Percentiles rank a stretch among this genome's conserved stretches.
These are phyloP conservation scores for Caenorhabditis brenneri DNA, from an alignment of 1,140 invertebrate species.

Conservation along the genomic window DNA sequence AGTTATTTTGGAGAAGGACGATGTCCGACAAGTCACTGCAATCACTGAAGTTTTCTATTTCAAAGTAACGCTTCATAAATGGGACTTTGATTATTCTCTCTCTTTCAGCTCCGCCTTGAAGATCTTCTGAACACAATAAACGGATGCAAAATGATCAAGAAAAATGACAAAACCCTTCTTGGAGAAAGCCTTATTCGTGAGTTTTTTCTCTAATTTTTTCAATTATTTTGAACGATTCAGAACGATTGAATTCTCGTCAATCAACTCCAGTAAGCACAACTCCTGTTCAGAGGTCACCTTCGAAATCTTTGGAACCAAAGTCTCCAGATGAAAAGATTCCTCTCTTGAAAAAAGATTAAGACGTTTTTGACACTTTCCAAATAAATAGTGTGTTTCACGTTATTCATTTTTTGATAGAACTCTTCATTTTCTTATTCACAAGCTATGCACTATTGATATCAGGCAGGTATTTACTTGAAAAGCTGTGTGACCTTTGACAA, in stretches of 20 bases:
- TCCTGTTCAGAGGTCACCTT: neutral
- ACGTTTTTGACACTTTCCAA: too few species aligned
- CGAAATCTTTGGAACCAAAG: neutral
- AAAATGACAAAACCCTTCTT: neutral
- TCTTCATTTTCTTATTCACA: too few species aligned
- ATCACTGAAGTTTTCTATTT: neutral
- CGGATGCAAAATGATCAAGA: neutral
- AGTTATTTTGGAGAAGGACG: neutral
- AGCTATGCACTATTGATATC: too few species aligned
- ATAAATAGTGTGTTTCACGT: too few species aligned
- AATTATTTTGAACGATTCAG: neutral
- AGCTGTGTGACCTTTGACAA: too few species aligned
- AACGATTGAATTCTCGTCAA: neutral
- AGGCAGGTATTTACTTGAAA: too few species aligned
- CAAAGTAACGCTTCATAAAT: too few species aligned
- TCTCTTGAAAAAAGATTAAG: too few species aligned
- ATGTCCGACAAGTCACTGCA: neutral
- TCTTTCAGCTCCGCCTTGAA: neutral
- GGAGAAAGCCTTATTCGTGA: neutral
- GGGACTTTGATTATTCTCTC: too few species aligned
- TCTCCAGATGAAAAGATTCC: neutral
- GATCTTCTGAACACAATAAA: conserved; percentile 4
- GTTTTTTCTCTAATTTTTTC: neutral
- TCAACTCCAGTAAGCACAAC: neutral
- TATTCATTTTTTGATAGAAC: too few species aligned